Base-by-base conservation (phyloP, 2,113 vertebrate species). In the Nanorana parkeri region DNA sequence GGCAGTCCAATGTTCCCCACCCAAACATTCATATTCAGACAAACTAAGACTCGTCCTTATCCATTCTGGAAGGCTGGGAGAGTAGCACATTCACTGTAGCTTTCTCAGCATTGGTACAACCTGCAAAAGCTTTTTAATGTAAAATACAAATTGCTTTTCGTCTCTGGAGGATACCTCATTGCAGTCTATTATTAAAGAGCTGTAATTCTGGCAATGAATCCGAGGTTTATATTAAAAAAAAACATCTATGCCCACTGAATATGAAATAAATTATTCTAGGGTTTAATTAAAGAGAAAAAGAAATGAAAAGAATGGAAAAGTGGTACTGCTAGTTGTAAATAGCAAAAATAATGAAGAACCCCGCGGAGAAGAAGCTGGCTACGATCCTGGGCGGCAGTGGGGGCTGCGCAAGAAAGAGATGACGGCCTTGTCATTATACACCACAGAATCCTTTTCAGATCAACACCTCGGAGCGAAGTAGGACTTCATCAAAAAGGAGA, bases 241-340 rank as follows among this genome's bases (percentile, higher is more conserved):
- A 47, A 47, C 5, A 2, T 11, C 26, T 21, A 76, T 63, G 58
- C 16, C 2, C 56, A 24, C n/a, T 17, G 32, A 63, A 63, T 52
- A 64, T 32, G 36, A 51, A 74, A 47, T 47, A 66, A 77, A 61
- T 64, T 52, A 26, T 63, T 7, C 29, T 36, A 76, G 24, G 4
- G 60, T 77, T 77, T 77, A 77, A 77, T 77, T 64, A 77, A 63
- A 77, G 17, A 23, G n/a, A 20, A 20, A 19, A 36, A n/a, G n/a
- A n/a, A n/a, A n/a, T n/a, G n/a, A 58, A 32, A 58, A 41, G 47
- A 24, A 29, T n/a, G 7, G 56, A 28, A 23, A 23, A 17, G 56
- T 56, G 36, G 58, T n/a, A 16, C 17, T 26, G 64, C 17, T 66
- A 17, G 64, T 36, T 36, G 29, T 32, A 67, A 67, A 77, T 47